These are phyloP conservation scores for Sarotherodon lohbergeri DNA, from an alignment of 2,113 vertebrate species.

Conservation along the genomic window DNA sequence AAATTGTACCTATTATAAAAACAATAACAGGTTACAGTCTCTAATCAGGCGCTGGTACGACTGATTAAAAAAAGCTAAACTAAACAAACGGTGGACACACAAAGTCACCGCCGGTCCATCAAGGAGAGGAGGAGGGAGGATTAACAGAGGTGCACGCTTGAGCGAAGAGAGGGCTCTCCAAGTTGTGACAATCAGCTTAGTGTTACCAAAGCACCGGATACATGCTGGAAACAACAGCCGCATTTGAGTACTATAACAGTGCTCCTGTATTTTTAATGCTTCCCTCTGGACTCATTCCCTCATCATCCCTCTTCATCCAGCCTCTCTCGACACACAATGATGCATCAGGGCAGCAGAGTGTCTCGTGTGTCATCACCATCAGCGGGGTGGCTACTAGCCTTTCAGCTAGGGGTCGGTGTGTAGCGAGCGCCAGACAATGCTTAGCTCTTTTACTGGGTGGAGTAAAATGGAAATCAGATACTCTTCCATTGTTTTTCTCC, in stretches of 20 bases:
- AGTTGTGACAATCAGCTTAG: conserved; percentile 57
- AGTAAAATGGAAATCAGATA: not conserved
- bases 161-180: conserved; percentile 16
- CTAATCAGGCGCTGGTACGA: not conserved
- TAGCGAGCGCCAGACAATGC: not conserved
- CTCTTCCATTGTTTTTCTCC: not conserved
- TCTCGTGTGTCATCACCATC: conserved; percentile 54
- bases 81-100: not conserved
- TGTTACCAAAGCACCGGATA: conserved; percentile 67
- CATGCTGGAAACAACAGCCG: conserved; percentile 63
- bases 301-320: not conserved
- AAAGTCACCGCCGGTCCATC: not conserved
- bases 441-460: not conserved
- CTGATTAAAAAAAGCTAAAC: not conserved
- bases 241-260: conserved; percentile 51
- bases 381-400: conserved; percentile 1
- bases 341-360: conserved; percentile 11
- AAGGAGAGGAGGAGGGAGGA: not conserved
- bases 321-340: not conserved
- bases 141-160: not conserved
- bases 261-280: conserved; percentile 66
- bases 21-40: rapidly evolving
- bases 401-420: not conserved
- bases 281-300: conserved; percentile 32
- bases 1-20: not conserved